These are phyloP conservation scores for Tetraodon nigroviridis DNA, from an alignment of 2,113 vertebrate species.

Conservation along the genomic window DNA sequence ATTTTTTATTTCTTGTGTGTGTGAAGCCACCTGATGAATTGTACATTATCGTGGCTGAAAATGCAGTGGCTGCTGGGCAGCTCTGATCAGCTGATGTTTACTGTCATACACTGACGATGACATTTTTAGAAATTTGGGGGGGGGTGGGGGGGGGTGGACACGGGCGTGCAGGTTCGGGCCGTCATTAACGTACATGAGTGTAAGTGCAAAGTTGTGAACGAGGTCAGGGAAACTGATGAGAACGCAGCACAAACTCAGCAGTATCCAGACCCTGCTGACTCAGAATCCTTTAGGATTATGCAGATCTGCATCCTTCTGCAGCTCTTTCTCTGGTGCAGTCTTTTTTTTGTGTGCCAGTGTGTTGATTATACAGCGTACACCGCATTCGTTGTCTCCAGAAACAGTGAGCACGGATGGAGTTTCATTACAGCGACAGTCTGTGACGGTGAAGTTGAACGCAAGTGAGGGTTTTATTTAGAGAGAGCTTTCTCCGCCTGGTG, in stretches of 20 bases:
- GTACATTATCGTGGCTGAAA: background rate
- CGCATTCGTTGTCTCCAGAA: slow-evolving; percentile 20
- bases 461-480: slow-evolving; percentile 76
- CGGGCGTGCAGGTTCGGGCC: slow-evolving; percentile 11
- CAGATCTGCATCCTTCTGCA: slow-evolving; percentile 1
- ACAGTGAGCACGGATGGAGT: slow-evolving; percentile 41
- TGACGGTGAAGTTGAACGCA: slow-evolving; percentile 21
- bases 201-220: slow-evolving; percentile 31
- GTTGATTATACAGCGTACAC: slow-evolving; percentile 9
- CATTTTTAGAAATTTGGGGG: background rate
- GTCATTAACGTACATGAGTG: slow-evolving; percentile 13
- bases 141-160: background rate
- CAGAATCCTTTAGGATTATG: background rate
- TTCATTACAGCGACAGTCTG: slow-evolving; percentile 40
- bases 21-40: slow-evolving; percentile 8
- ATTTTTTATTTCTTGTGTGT: too few relatives aligned
- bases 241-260: slow-evolving; percentile 3
- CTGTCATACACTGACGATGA: too few relatives aligned
- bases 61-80: too few relatives aligned
- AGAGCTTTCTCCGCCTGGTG: slow-evolving; percentile 87
- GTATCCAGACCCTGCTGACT: background rate
- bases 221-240: background rate
- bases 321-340: slow-evolving; percentile 15
- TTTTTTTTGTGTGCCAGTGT: slow-evolving; percentile 17
- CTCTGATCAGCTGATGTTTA: too few relatives aligned